Evolutionary conservation across 2,888 invertebrate species (phyloP).

Genomic region (Uloborus plumipes): DNA sequence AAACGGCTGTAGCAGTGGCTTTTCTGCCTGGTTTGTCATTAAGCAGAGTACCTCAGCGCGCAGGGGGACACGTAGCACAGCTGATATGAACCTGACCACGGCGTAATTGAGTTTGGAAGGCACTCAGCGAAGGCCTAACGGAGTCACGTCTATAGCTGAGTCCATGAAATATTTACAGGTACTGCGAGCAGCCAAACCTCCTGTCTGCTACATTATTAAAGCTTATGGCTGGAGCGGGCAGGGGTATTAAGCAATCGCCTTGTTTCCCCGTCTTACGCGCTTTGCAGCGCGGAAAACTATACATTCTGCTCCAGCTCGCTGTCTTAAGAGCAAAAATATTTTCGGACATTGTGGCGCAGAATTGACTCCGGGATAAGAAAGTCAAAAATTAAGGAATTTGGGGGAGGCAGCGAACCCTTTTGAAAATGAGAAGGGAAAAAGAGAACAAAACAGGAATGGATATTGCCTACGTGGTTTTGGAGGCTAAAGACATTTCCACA

Average conservation of each 20-base stretch:
- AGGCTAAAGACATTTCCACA: slow-evolving; percentile 41
- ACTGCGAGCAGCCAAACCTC: slow-evolving; percentile 42
- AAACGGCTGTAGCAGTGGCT: slow-evolving; percentile 38
- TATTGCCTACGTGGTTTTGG: slow-evolving; percentile 48
- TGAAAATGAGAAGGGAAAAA: slow-evolving; percentile 30
- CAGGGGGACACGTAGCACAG: slow-evolving; percentile 46
- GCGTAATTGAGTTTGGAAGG: slow-evolving; percentile 60
- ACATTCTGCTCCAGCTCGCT: slow-evolving; percentile 23
- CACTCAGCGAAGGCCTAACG: slow-evolving; percentile 51
- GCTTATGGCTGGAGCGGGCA: slow-evolving; percentile 50
- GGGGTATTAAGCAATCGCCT: slow-evolving; percentile 44
- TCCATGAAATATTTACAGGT: slow-evolving; percentile 61
- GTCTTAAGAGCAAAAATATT: slow-evolving; percentile 49
- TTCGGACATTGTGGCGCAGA: slow-evolving; percentile 48
- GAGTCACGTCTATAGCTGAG: slow-evolving; percentile 53
- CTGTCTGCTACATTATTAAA: slow-evolving; percentile 55
- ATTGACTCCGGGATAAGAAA: slow-evolving; percentile 17
- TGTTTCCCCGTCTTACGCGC: slow-evolving; percentile 35
- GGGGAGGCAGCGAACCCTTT: slow-evolving; percentile 9
- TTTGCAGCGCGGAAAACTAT: slow-evolving; percentile 6
- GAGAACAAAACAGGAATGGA: slow-evolving; percentile 21
- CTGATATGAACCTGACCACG: slow-evolving; percentile 54
- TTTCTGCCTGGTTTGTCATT: slow-evolving; percentile 48
- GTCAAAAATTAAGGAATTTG: slow-evolving; percentile 54
- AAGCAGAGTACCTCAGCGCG: slow-evolving; percentile 43